phyloP scores from a whole-genome alignment of 2,797 vertebrate genomes.

The Kryptolebias ocellatus region DNA sequence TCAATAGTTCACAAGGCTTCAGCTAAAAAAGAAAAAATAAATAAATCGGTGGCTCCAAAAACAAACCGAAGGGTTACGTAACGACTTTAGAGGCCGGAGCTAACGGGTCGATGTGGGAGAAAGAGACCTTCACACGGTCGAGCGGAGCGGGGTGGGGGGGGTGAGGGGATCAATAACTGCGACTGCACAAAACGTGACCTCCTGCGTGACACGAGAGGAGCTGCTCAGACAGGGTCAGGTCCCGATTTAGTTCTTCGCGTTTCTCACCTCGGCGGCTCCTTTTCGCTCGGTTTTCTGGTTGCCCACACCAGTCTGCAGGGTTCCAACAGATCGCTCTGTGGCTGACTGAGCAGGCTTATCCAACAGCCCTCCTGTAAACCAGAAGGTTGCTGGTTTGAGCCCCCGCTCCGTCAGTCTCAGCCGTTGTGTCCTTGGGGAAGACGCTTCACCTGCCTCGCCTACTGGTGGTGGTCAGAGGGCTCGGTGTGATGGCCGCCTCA shows the following conservation, averaged over 20 bases:
- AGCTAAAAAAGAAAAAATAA: constrained; percentile 1
- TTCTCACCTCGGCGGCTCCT: neutral
- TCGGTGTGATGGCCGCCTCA: no score
- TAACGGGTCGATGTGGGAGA: constrained; percentile 51
- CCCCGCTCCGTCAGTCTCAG: no score
- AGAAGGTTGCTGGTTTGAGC: no score
- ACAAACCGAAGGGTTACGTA: constrained; percentile 55
- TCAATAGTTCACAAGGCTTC: constrained; percentile 8
- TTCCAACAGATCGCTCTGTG: no score
- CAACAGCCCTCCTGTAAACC: no score
- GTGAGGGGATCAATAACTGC: constrained; percentile 44
- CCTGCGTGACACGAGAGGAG: constrained; percentile 12
- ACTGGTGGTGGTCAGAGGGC: no score
- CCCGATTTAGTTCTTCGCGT: neutral
- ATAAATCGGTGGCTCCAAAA: constrained; percentile 9
- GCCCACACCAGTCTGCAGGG: no score
- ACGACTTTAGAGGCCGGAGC: constrained; percentile 32
- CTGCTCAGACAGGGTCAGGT: neutral
- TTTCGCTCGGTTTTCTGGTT: neutral
- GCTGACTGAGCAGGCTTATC: no score
- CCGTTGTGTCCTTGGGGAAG: no score
- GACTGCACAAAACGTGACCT: constrained; percentile 47
- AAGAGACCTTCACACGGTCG: constrained; percentile 48
- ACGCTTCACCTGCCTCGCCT: no score
- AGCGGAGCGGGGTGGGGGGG: neutral